A percentile compares a stretch with the other conserved stretches of the same genome.
phyloP scores from a whole-genome alignment of 2,888 invertebrate species.

The Conistra vaccinii region DNA sequence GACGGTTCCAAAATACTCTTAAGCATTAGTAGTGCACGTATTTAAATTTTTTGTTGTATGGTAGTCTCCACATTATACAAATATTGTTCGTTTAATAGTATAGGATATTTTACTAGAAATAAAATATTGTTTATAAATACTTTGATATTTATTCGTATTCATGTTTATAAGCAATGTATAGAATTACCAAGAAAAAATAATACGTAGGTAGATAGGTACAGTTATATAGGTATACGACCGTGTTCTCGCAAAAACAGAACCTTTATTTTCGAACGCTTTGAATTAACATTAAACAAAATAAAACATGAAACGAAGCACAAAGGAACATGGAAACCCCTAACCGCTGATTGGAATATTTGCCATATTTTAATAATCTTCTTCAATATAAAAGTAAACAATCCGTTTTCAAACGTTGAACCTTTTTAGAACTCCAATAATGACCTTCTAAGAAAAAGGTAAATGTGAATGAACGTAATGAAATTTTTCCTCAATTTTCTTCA shows the following conservation, averaged over 20 bases:
- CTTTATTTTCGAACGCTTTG: not conserved
- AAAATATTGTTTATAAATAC: not conserved
- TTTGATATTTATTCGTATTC: not conserved
- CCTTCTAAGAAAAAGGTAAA: conserved; percentile 69
- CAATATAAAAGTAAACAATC: conserved; percentile 67
- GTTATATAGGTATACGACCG: not conserved
- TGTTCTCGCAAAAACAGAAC: not conserved
- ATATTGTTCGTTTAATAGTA: no score
- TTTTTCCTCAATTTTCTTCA: conserved; percentile 70
- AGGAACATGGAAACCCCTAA: conserved; percentile 29
- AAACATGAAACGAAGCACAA: conserved; percentile 28
- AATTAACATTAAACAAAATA: conserved; percentile 32
- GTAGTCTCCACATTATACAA: no score
- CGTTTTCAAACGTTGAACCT: conserved; percentile 65
- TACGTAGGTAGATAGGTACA: not conserved
- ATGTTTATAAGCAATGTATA: not conserved
- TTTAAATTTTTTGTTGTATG: no score
- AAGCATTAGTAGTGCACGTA: no score
- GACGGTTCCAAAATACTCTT: no score
- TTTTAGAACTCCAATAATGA: conserved; percentile 69
- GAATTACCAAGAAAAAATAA: not conserved
- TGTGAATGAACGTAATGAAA: conserved; percentile 72
- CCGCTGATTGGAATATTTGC: conserved; percentile 42
- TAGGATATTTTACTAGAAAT: no score
- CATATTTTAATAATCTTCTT: conserved; percentile 61